Conservation (phyloP, 2,113 vertebrate species). For the Megaceryle maxima region DNA sequence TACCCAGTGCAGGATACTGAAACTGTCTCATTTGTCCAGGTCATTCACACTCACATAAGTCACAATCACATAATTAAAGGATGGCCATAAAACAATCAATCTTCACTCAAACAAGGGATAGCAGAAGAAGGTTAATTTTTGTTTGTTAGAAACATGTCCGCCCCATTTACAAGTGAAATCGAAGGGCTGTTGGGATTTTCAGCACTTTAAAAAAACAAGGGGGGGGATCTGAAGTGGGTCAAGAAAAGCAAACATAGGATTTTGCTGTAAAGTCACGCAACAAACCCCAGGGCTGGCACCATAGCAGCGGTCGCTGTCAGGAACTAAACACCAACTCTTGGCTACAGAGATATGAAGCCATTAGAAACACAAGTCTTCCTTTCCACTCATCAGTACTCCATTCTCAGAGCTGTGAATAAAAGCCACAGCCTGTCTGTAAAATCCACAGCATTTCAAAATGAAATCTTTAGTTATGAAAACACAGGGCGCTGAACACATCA, state of each 20-base stretch:
- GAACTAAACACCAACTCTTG: not conserved
- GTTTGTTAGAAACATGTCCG: not conserved
- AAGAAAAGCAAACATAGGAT: not conserved
- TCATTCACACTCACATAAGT: not conserved
- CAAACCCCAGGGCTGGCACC: not conserved
- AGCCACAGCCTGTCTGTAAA: too few species aligned
- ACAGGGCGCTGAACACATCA: rapidly evolving
- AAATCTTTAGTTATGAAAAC: not conserved
- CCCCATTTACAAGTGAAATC: not conserved
- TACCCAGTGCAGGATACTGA: not conserved
- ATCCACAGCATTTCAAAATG: not conserved
- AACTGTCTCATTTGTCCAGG: not conserved
- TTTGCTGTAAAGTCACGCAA: not conserved
- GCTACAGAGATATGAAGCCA: not conserved
- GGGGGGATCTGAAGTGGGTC: not conserved
- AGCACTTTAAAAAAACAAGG: not conserved
- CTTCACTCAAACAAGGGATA: not conserved
- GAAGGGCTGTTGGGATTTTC: not conserved
- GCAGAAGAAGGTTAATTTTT: not conserved
- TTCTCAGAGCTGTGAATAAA: not conserved
- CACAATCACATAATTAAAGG: not conserved
- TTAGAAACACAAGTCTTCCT: not conserved
- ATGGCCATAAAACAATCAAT: slow-evolving; percentile 15
- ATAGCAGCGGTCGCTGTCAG: not conserved
- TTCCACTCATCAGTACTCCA: not conserved